Base-by-base conservation (phyloP, 1,140 invertebrate species). In the Druon quercuslanigerum region DNA sequence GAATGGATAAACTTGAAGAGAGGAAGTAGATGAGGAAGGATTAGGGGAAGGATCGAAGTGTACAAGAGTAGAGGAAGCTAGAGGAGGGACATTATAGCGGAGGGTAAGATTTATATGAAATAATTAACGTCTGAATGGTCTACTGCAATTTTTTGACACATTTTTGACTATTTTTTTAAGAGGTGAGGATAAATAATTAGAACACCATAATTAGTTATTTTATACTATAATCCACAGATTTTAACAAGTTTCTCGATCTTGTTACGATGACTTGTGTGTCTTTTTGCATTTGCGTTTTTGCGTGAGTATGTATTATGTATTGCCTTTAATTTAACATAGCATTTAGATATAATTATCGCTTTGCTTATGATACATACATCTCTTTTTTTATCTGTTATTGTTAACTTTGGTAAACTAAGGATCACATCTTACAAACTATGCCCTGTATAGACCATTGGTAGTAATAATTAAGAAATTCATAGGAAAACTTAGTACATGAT, bases 391-490 rank as follows among this genome's bases (percentile, higher is more conserved):
- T 78, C 72, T 77, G 40, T 77, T 51, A 76, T 74, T 54, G 80
- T 83, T 86, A 81, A 77, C 84, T 79, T 87, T 85, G 86, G 84
- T 86, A 86, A 90, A 90, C 83, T 71, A 85, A 87, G 85, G 71
- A 76, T 85, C 73, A 73, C 83, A 56, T 60, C 88, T 91, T 91
- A 91, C 56, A 81, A 84, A 72, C 89, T 91, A 91, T 90, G 90
- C 90, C 90, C 90, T 91, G 90, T 91, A 91, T 91, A 91, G 87
- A 90, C 88, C 90, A 90, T 90, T 87, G 78, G 83, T 86, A 85
- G 83, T 85, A 80, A 46, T 46, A 46, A 89, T 88, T 86, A 88
- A 89, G 85, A 89, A 90, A 87, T 87, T 79, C 79, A 87, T 87
- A 86, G 81, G 84, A 87, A 88, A 88, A 85, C 79, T 76, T 78